Evolutionary conservation across 2,888 invertebrate species (phyloP), one percentile per base, ranked within the genome.

Genomic region (Entomobrya multifasciata): DNA sequence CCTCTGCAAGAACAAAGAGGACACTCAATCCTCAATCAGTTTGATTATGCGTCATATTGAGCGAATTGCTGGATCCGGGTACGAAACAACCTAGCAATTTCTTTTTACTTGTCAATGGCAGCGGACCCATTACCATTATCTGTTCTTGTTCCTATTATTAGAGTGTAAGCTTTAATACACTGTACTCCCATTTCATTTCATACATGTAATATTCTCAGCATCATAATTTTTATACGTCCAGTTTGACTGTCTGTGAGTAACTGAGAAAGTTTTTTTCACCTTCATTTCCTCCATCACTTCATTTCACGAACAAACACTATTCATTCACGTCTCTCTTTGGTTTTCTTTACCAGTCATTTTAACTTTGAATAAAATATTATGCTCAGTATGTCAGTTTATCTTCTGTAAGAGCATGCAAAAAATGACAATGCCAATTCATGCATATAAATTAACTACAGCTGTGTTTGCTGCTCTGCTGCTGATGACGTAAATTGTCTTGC

Each of bases 401-500:
- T n/a, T n/a, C n/a, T n/a, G n/a, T n/a, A n/a, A n/a, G n/a, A n/a
- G n/a, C 22, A 36, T 67, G 15, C 36, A 67, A 67, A 67, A 60
- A 60, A 25, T 41, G 65, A 27, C 41, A 25, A 44, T 44, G 78
- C 60, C 44, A 78, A 49, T 78, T 62, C 47, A 60, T 44, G 60
- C 44, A 55, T 77, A 77, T 78, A 44, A 60, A 62, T 78, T 78
- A 78, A 25, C 62, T 62, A 67, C 79, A 67, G 79, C 79, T 80
- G 79, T 80, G 65, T 67, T 80, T 22, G 62, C 78, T 62, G n/a
- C n/a, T n/a, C 52, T n/a, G n/a, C n/a, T n/a, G n/a, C n/a, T 70
- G 81, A 70, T 81, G 67, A 81, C 81, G 81, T 81, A 81, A 81
- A 81, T 55, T 55, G 81, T 60, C 79, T 79, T 65, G 79, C 79